phyloP scores from a whole-genome alignment of 1,140 invertebrate species.

The Anagrus nilaparvatae region DNA sequence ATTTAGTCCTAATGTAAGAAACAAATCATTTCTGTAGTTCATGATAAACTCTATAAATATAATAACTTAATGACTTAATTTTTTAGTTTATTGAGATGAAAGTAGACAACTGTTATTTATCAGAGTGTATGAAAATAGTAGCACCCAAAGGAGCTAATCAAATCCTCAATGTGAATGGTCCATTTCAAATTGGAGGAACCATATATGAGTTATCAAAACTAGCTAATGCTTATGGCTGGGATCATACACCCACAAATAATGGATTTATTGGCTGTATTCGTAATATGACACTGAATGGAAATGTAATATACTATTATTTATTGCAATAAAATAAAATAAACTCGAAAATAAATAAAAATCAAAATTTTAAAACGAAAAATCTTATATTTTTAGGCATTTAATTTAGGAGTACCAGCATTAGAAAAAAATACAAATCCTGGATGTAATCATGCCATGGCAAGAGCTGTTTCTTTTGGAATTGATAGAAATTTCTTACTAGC shows the following conservation, averaged over 20 bases:
- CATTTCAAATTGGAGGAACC: slow-evolving; percentile 77
- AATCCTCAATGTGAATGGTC: slow-evolving; percentile 79
- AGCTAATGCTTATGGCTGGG: slow-evolving; percentile 50
- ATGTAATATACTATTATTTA: no score
- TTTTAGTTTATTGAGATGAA: slow-evolving; percentile 58
- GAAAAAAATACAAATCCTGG: slow-evolving; percentile 56
- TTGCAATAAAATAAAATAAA: neutral
- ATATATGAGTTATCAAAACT: slow-evolving; percentile 52
- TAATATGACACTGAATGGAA: slow-evolving; percentile 72
- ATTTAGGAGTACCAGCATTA: slow-evolving; percentile 61
- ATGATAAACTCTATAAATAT: neutral
- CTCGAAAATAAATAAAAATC: neutral
- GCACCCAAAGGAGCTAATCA: slow-evolving; percentile 60
- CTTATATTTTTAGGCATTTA: slow-evolving; percentile 50
- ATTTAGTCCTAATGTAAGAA: slow-evolving; percentile 51
- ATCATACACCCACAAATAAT: slow-evolving; percentile 49
- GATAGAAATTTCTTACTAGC: slow-evolving; percentile 75
- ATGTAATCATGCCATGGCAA: slow-evolving; percentile 57
- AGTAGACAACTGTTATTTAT: slow-evolving; percentile 63
- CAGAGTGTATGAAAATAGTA: slow-evolving; percentile 58
- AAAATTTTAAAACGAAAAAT: neutral
- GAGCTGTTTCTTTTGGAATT: slow-evolving; percentile 68
- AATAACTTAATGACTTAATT: slow-evolving; percentile 8
- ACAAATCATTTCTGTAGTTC: neutral
- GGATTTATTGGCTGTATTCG: slow-evolving; percentile 78